Evolutionary conservation across 2,113 vertebrate species (phyloP), one percentile per base, ranked within the genome.

Genomic region (Daphoenositta chrysoptera): DNA sequence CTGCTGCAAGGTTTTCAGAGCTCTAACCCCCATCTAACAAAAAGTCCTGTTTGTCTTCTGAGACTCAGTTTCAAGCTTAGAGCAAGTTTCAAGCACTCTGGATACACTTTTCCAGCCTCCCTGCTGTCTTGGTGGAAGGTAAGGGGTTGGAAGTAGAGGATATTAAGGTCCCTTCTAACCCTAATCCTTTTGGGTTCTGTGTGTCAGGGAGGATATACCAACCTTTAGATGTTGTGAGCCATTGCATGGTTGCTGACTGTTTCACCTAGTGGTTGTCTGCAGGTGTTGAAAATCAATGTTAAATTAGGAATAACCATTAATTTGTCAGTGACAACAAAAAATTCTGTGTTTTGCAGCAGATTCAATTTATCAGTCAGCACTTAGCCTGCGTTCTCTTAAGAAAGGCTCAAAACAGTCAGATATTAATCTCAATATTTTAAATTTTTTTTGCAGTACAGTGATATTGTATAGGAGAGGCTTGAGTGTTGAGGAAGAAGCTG

Each of bases 121-220:
- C 39, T 58, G 26, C 6, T 1, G 0, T 48, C 28, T 30, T 33
- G 1, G 0, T 35, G 13, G 51, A 80, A 68, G 35, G 11, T 11
- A 69, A 51, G 20, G 8, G 5, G 3, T 17, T 39, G 45, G 28
- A 68, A 75, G 45, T 5, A 22, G 37, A 44, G 7, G 16, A 30
- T 45, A 3, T 47, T 30, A 7, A 39, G 27, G 15, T 30, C 15
- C 3, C 20, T 39, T 68, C 24, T n/a, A 22, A n/a, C 39, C 33
- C 13, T 10, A 26, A n/a, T 13, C 2, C 21, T 68, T 51, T 57
- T 58, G 48, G 23, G 7, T 33, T 30, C 28, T 39, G 0, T 7
- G 4, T 57, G 27, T 15, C 33, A 60, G 39, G 40, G 20, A 68
- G 15, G 26, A 47, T 7, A 47, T 2, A 57, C 4, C 19, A 53